Base-by-base conservation (phyloP, 2,888 invertebrate species). In the Fissipunctia ypsillon region DNA sequence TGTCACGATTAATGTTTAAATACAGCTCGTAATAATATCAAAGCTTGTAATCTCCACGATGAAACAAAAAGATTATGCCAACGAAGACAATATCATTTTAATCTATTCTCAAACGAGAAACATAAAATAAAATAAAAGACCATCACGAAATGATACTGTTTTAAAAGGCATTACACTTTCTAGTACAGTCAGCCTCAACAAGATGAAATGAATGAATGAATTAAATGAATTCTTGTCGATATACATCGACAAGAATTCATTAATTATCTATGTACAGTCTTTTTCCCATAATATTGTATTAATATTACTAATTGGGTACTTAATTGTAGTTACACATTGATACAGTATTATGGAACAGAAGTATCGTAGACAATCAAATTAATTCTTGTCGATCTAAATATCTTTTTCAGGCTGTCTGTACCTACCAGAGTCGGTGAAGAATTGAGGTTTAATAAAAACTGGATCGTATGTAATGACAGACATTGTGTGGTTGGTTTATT, bases 141-240 rank as follows among this genome's bases (percentile, higher is more conserved):
- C 54, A 43, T 35, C 68, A 52, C 56, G 59, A 81, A 74, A 83
- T 83, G 14, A 74, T 67, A 65, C 28, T 14, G 54, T 67, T 83
- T 77, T 75, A 69, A 57, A 79, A 54, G 69, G 43, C 19, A 52
- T 45, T 60, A 59, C 9, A 78, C 81, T 81, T 81, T 81, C 81
- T 74, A 59, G 66, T 31, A 38, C 41, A 41, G 14, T 41, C 41
- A 41, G 14, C 41, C 41, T 41, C 14, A 41, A 14, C 12, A 41
- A 41, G 14, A 41, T 41, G 14, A 3, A n/a, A n/a, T n/a, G n/a
- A n/a, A n/a, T n/a, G n/a, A n/a, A n/a, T n/a, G n/a, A n/a, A n/a
- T n/a, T n/a, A n/a, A n/a, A n/a, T n/a, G n/a, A n/a, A n/a, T n/a
- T n/a, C n/a, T n/a, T n/a, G n/a, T n/a, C n/a, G n/a, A n/a, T n/a